Evolutionary conservation across 1,140 invertebrate genomes (phyloP), one percentile per base, ranked within the genome.

Genomic region (Aphis craccivora): DNA sequence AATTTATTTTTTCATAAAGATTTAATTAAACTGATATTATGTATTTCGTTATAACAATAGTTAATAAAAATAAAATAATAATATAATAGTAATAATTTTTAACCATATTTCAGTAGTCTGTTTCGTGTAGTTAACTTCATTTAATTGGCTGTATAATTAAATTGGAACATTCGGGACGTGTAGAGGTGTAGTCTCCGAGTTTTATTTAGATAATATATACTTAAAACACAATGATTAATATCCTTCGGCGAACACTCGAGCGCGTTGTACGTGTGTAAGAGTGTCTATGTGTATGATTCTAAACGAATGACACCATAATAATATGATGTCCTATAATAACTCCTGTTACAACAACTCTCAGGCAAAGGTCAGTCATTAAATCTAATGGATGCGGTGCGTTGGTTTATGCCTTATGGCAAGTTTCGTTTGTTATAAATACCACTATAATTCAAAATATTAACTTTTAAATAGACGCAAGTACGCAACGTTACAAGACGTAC

Each of bases 141-240:
- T n/a, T 43, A 90, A 90, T 67, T 67, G 53, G 2, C 53, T 40
- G 53, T 67, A 43, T 90, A 67, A 90, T 90, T 90, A 67, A 25
- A 90, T 90, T 40, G 25, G 14, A 20, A n/a, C 18, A 22, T 51
- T 30, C 45, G 43, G 40, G 23, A 84, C 9, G 3, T 11, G 83
- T 14, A 40, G 40, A 37, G 23, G 9, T 84, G 37, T 45, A 87
- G 43, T 87, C 40, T 25, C n/a, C 9, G 45, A 1, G 51, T 89
- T 89, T 89, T 89, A 37, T 89, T 89, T 89, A 35, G 35, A 55
- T 89, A 55, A 55, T 89, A 55, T 89, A 55, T 89, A 55, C 88
- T 37, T 89, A 55, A 55, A 35, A 55, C 51, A 55, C 35, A 37
- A 89, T 25, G 88, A 89, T 55, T 89, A 89, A 89, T 55, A 89